These are phyloP conservation scores for Drosophila triauraria DNA, from an alignment of 1,140 invertebrate species.

Conservation along the genomic window DNA sequence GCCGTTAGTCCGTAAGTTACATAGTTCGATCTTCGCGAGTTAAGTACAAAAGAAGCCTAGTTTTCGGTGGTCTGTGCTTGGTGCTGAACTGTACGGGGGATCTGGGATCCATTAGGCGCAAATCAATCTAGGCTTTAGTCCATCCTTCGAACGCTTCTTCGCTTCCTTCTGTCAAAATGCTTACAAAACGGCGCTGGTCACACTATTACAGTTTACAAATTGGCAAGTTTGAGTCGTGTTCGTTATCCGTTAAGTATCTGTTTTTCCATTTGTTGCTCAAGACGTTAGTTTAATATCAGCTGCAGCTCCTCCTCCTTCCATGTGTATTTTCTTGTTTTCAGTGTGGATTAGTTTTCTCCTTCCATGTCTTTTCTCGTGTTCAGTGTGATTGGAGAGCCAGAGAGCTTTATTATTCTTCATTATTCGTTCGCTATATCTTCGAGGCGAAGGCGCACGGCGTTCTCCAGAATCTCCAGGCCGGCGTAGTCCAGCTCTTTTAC, in stretches of 20 bases:
- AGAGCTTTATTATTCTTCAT: slow-evolving; percentile 76
- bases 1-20: slow-evolving; percentile 40
- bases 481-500: slow-evolving; percentile 97
- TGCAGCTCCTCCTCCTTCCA: neutral
- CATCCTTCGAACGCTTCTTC: neutral
- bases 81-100: slow-evolving; percentile 31
- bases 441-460: slow-evolving; percentile 95
- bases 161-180: slow-evolving; percentile 42
- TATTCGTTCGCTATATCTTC: slow-evolving; percentile 90
- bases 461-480: slow-evolving; percentile 95
- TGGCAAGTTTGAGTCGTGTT: slow-evolving; percentile 69
- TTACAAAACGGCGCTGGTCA: slow-evolving; percentile 60
- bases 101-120: slow-evolving; percentile 13
- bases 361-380: no score
- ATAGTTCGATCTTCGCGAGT: slow-evolving; percentile 39
- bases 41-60: slow-evolving; percentile 79
- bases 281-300: slow-evolving; percentile 48
- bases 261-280: slow-evolving; percentile 40
- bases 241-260: slow-evolving; percentile 47
- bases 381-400: slow-evolving; percentile 9
- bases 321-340: slow-evolving; percentile 20
- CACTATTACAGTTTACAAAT: slow-evolving; percentile 71
- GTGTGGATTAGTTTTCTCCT: slow-evolving; percentile 38
- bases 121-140: slow-evolving; percentile 22
- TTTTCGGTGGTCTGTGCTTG: slow-evolving; percentile 42